Evolutionary conservation across 1,140 invertebrate species (phyloP), one percentile per base, ranked within the genome.

Genomic region (Bathynomus jamesi): DNA sequence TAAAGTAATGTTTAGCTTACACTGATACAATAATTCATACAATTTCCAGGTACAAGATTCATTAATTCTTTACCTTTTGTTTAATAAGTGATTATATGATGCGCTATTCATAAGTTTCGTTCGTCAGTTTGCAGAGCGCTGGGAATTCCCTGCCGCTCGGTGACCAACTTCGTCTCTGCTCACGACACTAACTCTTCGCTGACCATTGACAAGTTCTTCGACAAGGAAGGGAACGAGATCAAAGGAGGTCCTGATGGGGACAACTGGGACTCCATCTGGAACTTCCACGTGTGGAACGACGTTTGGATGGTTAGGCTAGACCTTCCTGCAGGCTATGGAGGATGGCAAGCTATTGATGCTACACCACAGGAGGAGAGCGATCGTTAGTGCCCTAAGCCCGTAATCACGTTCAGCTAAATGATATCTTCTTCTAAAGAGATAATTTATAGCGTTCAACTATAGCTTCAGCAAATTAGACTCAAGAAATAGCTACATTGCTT

Each of bases 301-400:
- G 89, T 89, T 63, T 92, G 90, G 90, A 90, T 92, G 87, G 83
- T 85, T 31, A 80, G 91, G 69, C 87, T 88, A 8, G 91, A 92
- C 81, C 82, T 92, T 27, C 89, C 90, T 1, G 65, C 70, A 78
- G 89, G 88, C 25, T 92, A 90, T 79, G 87, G 88, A 21, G 95
- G 95, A 0, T 98, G 95, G 95, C 95, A 98, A 81, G 93, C 88
- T 0, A 89, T 96, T 67, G 95, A 98, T 82, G 87, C 93, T 0
- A 97, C 95, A 0, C 95, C 95, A 0, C 95, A 98, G 80, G 95
- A 86, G 78, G 70, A 85, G 70, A 89, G 89, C 67, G 86, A 87
- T 62, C 79, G 82, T 78, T 80, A 81, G 83, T 74, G 32, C 24
- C 25, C 21, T 25, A 53, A 3, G 13, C 21, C 1, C 21, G 5